Conservation (phyloP, 2,113 vertebrate species). For the Spheniscus mendiculus region DNA sequence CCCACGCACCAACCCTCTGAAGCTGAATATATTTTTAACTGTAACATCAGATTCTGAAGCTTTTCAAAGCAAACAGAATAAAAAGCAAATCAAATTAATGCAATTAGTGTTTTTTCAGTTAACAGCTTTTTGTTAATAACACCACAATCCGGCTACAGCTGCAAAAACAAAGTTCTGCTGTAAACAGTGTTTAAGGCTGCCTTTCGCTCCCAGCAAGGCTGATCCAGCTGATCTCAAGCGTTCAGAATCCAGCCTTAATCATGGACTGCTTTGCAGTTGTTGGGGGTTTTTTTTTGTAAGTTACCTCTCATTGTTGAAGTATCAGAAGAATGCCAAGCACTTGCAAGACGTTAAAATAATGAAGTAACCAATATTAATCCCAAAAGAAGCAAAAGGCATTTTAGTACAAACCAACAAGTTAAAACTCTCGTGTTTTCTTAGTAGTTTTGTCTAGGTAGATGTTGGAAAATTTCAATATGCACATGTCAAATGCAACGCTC, state of each 20-base stretch:
- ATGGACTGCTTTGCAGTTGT: background rate
- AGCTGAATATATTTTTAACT: background rate
- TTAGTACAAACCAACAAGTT: background rate
- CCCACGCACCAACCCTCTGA: background rate
- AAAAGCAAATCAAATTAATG: background rate
- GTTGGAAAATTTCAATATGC: background rate
- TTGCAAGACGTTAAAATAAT: background rate
- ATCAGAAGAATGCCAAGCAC: background rate
- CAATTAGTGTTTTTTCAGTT: background rate
- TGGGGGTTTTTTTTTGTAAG: background rate
- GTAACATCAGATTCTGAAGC: background rate
- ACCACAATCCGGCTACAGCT: background rate
- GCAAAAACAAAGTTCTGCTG: background rate
- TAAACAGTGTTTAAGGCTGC: background rate
- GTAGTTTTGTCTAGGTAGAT: background rate
- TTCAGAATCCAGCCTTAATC: background rate
- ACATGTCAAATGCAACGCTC: background rate
- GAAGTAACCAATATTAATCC: background rate
- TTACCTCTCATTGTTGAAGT: background rate
- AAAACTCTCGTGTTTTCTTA: background rate
- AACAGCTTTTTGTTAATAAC: background rate
- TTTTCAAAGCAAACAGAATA: background rate
- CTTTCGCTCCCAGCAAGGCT: background rate
- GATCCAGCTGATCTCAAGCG: background rate
- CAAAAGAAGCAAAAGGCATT: background rate